Conservation (phyloP, 1,140 invertebrate species). For the Physella acuta region DNA sequence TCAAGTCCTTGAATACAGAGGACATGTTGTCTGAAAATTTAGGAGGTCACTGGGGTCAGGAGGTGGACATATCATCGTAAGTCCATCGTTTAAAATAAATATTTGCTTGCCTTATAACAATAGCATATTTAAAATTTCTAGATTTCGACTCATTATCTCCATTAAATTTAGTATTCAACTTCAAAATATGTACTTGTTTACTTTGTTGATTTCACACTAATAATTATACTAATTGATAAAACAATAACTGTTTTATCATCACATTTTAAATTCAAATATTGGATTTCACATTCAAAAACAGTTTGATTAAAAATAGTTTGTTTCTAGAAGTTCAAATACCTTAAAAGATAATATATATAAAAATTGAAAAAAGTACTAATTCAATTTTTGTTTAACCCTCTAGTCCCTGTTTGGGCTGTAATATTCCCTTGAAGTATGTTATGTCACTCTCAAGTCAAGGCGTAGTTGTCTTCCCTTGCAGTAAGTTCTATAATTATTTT, state of each 20-base stretch:
- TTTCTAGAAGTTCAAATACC: not conserved
- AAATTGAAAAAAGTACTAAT: not conserved
- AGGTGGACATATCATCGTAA: conserved; percentile 19
- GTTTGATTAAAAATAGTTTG: not conserved
- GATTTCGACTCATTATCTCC: not conserved
- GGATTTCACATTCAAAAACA: not conserved
- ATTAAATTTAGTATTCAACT: not conserved
- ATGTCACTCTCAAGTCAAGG: conserved; percentile 8
- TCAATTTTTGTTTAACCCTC: not conserved
- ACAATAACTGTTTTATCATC: not conserved
- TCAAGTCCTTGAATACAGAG: not conserved
- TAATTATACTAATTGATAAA: not conserved
- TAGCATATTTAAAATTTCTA: not conserved
- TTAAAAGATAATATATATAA: not conserved
- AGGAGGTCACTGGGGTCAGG: conserved; percentile 15
- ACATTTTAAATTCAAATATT: not conserved
- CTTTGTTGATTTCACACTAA: not conserved
- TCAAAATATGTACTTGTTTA: not conserved
- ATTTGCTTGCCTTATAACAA: not conserved
- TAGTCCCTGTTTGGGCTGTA: conserved; percentile 5
- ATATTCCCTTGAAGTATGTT: conserved; percentile 10
- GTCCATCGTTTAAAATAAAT: not conserved
- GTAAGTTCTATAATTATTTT: conserved; percentile 2
- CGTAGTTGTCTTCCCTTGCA: conserved; percentile 14
- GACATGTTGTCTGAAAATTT: conserved; percentile 15